Evolutionary conservation across 1,140 invertebrate species (phyloP).

Genomic region (Heliconius nattereri): DNA sequence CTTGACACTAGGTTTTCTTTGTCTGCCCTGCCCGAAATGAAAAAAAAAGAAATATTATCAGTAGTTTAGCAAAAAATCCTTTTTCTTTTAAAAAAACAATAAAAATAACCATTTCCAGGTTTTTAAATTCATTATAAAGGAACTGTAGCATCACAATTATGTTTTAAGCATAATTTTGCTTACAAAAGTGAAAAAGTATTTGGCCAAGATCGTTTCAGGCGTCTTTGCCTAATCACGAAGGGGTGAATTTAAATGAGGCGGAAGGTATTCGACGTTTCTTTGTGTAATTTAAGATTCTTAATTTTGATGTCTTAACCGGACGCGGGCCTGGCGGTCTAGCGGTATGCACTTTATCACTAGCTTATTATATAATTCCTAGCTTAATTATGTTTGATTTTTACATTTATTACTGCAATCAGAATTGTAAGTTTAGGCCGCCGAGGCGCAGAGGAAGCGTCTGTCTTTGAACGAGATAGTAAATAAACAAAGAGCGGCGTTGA

Average conservation of each 20-base stretch:
- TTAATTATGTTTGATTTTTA: not conserved
- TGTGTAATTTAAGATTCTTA: constrained; percentile 13
- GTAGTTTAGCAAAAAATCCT: too few species aligned
- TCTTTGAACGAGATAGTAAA: too few species aligned
- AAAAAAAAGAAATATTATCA: too few species aligned
- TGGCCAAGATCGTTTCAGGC: constrained; percentile 13
- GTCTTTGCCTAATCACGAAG: constrained; percentile 7
- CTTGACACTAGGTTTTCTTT: too few species aligned
- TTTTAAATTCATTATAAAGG: not conserved
- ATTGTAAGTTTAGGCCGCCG: too few species aligned
- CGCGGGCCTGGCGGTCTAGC: not conserved
- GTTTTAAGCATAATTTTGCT: constrained; percentile 11
- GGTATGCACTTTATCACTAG: not conserved
- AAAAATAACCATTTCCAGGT: not conserved
- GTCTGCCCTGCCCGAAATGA: too few species aligned
- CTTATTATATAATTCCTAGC: not conserved
- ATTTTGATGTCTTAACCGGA: not conserved
- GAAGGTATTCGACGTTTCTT: constrained; percentile 8
- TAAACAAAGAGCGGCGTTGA: too few species aligned
- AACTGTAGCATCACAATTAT: constrained; percentile 6
- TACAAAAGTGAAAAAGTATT: constrained; percentile 13
- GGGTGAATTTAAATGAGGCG: constrained; percentile 15
- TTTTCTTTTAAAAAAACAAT: not conserved
- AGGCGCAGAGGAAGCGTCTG: too few species aligned
- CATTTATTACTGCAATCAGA: too few species aligned